phyloP scores from a whole-genome alignment of 2,797 vertebrate species.

The Malacoctenus gilli region DNA sequence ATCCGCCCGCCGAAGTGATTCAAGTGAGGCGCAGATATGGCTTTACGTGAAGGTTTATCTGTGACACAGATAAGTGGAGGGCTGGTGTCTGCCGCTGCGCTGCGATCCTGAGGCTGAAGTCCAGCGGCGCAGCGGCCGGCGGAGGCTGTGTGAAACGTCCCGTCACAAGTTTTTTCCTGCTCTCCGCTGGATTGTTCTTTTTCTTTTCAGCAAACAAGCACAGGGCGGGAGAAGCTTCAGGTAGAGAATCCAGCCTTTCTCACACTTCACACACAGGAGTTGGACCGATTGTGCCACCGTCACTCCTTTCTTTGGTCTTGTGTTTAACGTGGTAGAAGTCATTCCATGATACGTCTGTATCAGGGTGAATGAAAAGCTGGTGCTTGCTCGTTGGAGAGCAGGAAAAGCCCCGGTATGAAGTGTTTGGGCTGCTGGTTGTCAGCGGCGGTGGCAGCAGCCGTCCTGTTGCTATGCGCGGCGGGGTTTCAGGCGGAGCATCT shows the following conservation, averaged over 20 bases:
- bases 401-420: slow-evolving; percentile 61
- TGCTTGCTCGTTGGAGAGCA: slow-evolving; percentile 20
- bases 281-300: too few relatives aligned
- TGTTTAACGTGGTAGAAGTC: too few relatives aligned
- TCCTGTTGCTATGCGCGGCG: slow-evolving; percentile 55
- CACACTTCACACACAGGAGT: neutral
- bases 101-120: slow-evolving; percentile 78
- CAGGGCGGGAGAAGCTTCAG: slow-evolving; percentile 2
- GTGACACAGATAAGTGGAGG: slow-evolving; percentile 70
- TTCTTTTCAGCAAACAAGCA: slow-evolving; percentile 46
- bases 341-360: too few relatives aligned
- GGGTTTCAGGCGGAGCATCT: slow-evolving; percentile 61
- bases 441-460: slow-evolving; percentile 29
- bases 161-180: slow-evolving; percentile 51
- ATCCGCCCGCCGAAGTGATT: slow-evolving; percentile 42
- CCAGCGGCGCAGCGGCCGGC: slow-evolving; percentile 63
- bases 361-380: too few relatives aligned
- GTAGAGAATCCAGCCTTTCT: neutral
- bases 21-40: slow-evolving; percentile 39
- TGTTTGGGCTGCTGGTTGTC: slow-evolving; percentile 41
- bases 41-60: slow-evolving; percentile 59
- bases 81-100: slow-evolving; percentile 58
- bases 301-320: too few relatives aligned
- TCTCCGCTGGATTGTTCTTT: slow-evolving; percentile 44
- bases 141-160: slow-evolving; percentile 36